Evolutionary conservation across 2,888 invertebrate genomes (phyloP).

Genomic region (Nephrotoma flavescens): DNA sequence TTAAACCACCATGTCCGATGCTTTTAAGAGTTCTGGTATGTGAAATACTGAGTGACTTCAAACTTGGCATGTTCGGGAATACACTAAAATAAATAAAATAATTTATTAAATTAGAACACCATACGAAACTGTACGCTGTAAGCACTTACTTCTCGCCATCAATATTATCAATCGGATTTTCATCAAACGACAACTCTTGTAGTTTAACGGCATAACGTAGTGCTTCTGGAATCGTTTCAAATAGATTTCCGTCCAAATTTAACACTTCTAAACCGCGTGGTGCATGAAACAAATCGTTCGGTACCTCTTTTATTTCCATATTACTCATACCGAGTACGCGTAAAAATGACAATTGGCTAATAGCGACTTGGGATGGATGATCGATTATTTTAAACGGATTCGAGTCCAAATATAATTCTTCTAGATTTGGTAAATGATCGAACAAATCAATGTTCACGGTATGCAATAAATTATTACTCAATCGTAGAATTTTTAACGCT

Average conservation of each 20-base stretch:
- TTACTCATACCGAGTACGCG: constrained; percentile 54
- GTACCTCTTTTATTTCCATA: constrained; percentile 44
- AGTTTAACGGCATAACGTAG: constrained; percentile 44
- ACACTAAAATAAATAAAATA: constrained; percentile 14
- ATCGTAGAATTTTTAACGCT: constrained; percentile 25
- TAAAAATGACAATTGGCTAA: constrained; percentile 37
- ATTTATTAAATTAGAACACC: background rate
- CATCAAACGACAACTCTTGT: constrained; percentile 46
- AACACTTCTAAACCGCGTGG: constrained; percentile 47
- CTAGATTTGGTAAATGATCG: constrained; percentile 53
- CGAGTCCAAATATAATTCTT: constrained; percentile 50
- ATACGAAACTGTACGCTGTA: background rate
- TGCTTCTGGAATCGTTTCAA: constrained; percentile 42
- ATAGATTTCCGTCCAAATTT: constrained; percentile 50
- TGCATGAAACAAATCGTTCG: constrained; percentile 50
- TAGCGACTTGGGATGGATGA: constrained; percentile 44
- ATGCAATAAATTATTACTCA: constrained; percentile 57
- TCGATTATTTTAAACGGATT: constrained; percentile 60
- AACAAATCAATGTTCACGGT: constrained; percentile 57
- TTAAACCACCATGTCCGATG: constrained; percentile 41
- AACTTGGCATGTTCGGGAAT: constrained; percentile 45
- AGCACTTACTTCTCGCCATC: constrained; percentile 33
- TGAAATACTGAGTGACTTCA: constrained; percentile 52
- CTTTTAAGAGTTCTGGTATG: constrained; percentile 43
- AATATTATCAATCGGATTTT: constrained; percentile 49